Percentiles rank a stretch among this genome's conserved stretches.
Conservation (phyloP, 2,888 invertebrate species). For the Scotopteryx bipunctaria region DNA sequence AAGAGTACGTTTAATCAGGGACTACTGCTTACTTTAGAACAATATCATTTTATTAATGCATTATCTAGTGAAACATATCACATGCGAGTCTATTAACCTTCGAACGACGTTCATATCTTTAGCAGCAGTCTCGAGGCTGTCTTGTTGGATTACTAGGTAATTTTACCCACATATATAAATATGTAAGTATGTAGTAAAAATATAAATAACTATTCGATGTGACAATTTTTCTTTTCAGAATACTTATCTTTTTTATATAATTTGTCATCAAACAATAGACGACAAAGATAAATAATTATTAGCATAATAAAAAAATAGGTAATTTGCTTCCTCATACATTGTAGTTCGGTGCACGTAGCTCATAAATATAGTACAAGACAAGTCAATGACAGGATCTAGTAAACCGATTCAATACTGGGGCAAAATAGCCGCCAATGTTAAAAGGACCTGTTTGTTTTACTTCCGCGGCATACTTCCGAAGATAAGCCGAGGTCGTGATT, state of each 20-base stretch:
- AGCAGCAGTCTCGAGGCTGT: slow-evolving; percentile 5
- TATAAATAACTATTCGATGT: too few relatives aligned
- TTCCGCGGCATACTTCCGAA: slow-evolving; percentile 61
- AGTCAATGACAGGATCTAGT: slow-evolving; percentile 51
- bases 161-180: not conserved
- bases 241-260: too few relatives aligned
- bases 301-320: slow-evolving; percentile 26
- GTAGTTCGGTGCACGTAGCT: slow-evolving; percentile 50
- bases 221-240: too few relatives aligned
- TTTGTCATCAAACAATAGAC: too few relatives aligned
- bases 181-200: not conserved
- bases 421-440: slow-evolving; percentile 35
- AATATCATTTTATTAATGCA: slow-evolving; percentile 11
- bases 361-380: slow-evolving; percentile 41
- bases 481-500: slow-evolving; percentile 49
- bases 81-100: slow-evolving; percentile 3
- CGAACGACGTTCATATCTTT: slow-evolving; percentile 3
- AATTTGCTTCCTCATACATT: slow-evolving; percentile 21
- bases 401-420: slow-evolving; percentile 50
- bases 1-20: slow-evolving; percentile 8
- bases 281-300: not conserved
- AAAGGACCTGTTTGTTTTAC: slow-evolving; percentile 46
- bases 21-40: not conserved
- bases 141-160: not conserved
- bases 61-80: slow-evolving; percentile 5